Evolutionary conservation across 2,113 vertebrate species (phyloP).

Genomic region (Siphamia tubifer): DNA sequence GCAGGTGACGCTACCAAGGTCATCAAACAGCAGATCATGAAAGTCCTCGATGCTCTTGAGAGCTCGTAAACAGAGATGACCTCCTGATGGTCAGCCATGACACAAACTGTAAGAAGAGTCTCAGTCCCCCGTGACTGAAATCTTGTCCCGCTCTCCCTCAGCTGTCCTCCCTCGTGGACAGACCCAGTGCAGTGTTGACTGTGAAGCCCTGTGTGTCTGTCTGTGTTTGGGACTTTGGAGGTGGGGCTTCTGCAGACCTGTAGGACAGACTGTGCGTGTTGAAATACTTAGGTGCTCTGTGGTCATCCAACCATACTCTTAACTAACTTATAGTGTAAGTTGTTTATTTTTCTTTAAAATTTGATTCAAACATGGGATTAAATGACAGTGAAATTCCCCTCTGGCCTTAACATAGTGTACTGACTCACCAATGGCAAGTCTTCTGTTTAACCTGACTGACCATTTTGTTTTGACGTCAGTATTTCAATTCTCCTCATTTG

Average conservation of each 20-base stretch:
- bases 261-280: constrained; percentile 39
- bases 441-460: constrained; percentile 5
- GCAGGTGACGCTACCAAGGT: constrained; percentile 98
- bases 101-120: constrained; percentile 43
- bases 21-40: constrained; percentile 99
- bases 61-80: constrained; percentile 81
- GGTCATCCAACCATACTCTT: constrained; percentile 28
- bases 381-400: constrained; percentile 14
- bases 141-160: background rate
- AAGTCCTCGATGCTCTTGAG: constrained; percentile 96
- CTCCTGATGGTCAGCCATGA: constrained; percentile 7
- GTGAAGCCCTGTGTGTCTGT: constrained; percentile 36
- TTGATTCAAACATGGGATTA: constrained; percentile 13
- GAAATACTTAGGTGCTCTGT: constrained; percentile 55
- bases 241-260: constrained; percentile 42
- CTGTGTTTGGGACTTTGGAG: constrained; percentile 32
- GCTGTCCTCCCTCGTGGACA: constrained; percentile 30
- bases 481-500: background rate
- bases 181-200: constrained; percentile 48
- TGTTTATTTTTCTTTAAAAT: constrained; percentile 10
- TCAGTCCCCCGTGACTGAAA: constrained; percentile 16
- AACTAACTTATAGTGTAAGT: constrained; percentile 36
- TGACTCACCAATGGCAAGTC: constrained; percentile 5
- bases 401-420: constrained; percentile 65
- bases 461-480: background rate